These are phyloP conservation scores for Gryon sp. DNA, from an alignment of 1,140 invertebrate genomes.

Conservation along the genomic window DNA sequence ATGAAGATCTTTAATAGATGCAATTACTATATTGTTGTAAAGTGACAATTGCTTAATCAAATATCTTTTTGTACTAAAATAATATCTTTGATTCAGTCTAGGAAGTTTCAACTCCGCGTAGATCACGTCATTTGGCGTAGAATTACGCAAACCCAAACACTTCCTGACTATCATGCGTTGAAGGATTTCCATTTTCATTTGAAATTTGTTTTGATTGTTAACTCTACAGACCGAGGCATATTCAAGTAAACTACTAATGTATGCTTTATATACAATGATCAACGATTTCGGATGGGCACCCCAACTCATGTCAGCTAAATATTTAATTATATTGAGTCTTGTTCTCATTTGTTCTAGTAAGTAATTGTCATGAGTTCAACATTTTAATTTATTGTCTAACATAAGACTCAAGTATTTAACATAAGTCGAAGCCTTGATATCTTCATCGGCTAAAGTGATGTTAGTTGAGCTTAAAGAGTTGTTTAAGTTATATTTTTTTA, in stretches of 20 bases:
- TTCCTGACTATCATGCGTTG: slow-evolving; percentile 10
- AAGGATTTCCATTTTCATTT: slow-evolving; percentile 1
- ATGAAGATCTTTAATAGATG: slow-evolving; percentile 10
- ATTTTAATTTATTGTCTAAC: slow-evolving; percentile 18
- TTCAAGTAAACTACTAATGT: slow-evolving; percentile 16
- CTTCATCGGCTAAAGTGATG: too few relatives aligned
- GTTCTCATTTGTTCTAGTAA: neutral
- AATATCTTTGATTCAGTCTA: neutral
- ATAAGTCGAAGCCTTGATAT: neutral
- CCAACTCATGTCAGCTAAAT: slow-evolving; percentile 15
- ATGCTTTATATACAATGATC: too few relatives aligned
- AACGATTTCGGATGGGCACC: slow-evolving; percentile 24
- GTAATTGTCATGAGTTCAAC: slow-evolving; percentile 6
- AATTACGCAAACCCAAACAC: neutral
- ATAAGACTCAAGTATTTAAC: slow-evolving; percentile 23
- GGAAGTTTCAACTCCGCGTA: slow-evolving; percentile 18
- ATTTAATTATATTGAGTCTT: slow-evolving; percentile 19
- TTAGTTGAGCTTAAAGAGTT: too few relatives aligned
- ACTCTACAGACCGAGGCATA: slow-evolving; percentile 1
- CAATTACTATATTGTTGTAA: too few relatives aligned
- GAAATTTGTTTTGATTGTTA: neutral
- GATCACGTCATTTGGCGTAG: slow-evolving; percentile 31
- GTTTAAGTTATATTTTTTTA: too few relatives aligned
- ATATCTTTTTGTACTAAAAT: neutral
- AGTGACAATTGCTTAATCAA: slow-evolving; percentile 1